Evolutionary conservation across 2,113 vertebrate genomes (phyloP).

Genomic region (Colius striatus): DNA sequence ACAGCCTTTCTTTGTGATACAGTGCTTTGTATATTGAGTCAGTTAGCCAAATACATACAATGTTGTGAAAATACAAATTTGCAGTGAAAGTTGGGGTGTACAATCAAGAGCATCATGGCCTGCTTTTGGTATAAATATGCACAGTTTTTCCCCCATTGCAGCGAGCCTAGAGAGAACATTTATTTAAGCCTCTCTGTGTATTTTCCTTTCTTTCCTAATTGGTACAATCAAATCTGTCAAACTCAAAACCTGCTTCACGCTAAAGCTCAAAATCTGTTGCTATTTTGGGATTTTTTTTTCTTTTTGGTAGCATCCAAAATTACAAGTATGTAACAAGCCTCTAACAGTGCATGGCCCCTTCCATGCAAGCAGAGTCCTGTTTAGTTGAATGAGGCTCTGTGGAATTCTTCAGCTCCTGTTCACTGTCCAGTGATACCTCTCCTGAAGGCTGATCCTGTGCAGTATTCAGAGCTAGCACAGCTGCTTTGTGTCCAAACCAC

Average conservation of each 20-base stretch:
- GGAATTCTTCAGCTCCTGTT: background rate
- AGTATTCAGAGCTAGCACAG: fast-evolving
- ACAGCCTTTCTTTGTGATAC: background rate
- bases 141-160: background rate
- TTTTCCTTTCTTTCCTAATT: conserved; percentile 26
- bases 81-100: background rate
- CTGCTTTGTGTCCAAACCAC: background rate
- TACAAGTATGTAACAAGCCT: background rate
- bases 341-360: background rate
- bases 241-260: background rate
- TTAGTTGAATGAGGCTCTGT: background rate
- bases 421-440: background rate
- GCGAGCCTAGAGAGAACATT: background rate
- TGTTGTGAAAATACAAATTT: background rate
- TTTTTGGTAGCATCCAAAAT: background rate
- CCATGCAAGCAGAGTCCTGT: background rate
- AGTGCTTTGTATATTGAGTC: background rate
- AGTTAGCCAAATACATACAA: background rate
- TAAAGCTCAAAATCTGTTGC: conserved; percentile 11
- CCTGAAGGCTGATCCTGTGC: background rate
- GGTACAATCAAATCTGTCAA: conserved; percentile 6
- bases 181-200: background rate
- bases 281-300: background rate
- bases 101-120: background rate
- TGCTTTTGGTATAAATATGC: background rate